These are phyloP conservation scores for Dipodomys stephensi DNA, from an alignment of 2,113 vertebrate species.

Conservation along the genomic window DNA sequence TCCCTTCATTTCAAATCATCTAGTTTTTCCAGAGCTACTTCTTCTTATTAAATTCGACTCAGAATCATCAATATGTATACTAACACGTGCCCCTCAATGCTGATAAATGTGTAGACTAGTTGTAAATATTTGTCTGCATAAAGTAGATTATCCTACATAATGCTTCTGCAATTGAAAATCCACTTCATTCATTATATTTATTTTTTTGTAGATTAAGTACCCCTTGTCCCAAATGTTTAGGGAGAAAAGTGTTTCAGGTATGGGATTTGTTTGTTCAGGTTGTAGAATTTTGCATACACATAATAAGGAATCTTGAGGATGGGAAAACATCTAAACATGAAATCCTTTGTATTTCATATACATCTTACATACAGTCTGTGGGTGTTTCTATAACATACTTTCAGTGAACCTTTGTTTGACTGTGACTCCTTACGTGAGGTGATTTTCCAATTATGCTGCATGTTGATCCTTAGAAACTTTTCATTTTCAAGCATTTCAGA, in stretches of 20 bases:
- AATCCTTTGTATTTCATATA: not conserved
- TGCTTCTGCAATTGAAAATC: not conserved
- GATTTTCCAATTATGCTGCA: not conserved
- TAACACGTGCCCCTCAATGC: not conserved
- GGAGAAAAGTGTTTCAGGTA: not conserved
- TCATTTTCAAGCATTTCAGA: not conserved
- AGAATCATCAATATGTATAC: not conserved
- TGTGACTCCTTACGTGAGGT: not conserved
- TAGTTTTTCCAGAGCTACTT: not conserved
- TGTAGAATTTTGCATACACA: not conserved
- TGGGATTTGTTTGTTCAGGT: not conserved
- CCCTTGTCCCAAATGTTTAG: not conserved
- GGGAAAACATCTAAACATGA: not conserved
- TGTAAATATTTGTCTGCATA: slow-evolving; percentile 37
- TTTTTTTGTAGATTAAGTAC: not conserved
- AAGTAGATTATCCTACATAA: not conserved
- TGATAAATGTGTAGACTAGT: not conserved
- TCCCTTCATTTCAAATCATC: not conserved
- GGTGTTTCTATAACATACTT: no score
- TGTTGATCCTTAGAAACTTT: not conserved
- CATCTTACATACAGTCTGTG: not conserved
- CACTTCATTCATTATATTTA: not conserved
- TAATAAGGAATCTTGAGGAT: not conserved
- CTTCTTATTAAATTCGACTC: not conserved
- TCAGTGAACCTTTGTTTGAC: not conserved